A percentile compares a stretch with the other conserved stretches of the same genome.
Conservation (phyloP, 2,888 invertebrate species). For the Eupithecia abbreviata region DNA sequence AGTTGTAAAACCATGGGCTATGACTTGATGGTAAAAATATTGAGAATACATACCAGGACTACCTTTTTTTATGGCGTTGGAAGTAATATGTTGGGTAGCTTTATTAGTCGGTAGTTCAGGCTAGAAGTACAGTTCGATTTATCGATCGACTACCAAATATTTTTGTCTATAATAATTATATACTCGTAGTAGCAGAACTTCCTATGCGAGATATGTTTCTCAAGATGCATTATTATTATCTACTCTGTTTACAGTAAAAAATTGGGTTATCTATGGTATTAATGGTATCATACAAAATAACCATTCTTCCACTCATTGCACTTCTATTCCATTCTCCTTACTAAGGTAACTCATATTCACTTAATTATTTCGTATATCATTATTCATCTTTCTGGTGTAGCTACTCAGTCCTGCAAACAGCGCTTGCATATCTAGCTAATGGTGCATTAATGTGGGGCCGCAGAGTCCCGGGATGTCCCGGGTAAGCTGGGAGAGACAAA, state of each 20-base stretch:
- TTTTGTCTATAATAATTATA: neutral
- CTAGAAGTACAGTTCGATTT: neutral
- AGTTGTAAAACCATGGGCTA: constrained; percentile 15
- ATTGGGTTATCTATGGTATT: too few species aligned
- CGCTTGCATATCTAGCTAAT: constrained; percentile 30
- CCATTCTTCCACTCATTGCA: too few species aligned
- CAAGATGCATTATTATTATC: too few species aligned
- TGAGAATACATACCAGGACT: neutral
- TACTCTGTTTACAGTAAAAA: too few species aligned
- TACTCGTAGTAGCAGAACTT: too few species aligned
- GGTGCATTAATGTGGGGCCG: constrained; percentile 29
- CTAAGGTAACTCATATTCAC: neutral
- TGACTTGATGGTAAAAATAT: neutral
- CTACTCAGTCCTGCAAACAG: constrained; percentile 13
- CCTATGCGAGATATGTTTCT: too few species aligned
- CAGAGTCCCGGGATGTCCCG: constrained; percentile 12
- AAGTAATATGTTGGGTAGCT: neutral
- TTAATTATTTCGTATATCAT: neutral
- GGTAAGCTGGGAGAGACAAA: constrained; percentile 30
- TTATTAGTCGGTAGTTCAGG: neutral
- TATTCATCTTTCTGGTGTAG: neutral
- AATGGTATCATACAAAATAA: too few species aligned
- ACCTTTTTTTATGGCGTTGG: neutral
- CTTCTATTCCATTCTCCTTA: too few species aligned
- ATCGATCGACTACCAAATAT: neutral